Conservation (phyloP, 2,797 vertebrate genomes). For the Ctenosaura bakeri region DNA sequence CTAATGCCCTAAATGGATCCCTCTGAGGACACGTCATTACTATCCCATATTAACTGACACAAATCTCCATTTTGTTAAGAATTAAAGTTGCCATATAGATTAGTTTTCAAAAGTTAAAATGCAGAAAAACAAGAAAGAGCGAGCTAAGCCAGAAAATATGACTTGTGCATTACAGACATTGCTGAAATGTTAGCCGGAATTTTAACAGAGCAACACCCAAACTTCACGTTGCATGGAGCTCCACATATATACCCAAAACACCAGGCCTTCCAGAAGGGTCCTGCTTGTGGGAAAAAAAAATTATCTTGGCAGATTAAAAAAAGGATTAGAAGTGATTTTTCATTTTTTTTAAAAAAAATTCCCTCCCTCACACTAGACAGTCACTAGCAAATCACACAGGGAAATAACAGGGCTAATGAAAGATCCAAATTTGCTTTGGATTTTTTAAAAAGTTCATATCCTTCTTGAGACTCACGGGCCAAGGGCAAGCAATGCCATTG, state of each 20-base stretch:
- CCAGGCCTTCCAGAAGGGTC: background rate
- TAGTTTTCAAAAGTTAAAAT: slow-evolving; percentile 41
- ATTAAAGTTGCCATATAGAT: slow-evolving; percentile 47
- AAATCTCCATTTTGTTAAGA: slow-evolving; percentile 47
- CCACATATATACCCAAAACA: background rate
- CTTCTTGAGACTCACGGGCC: background rate
- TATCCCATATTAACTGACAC: slow-evolving; percentile 38
- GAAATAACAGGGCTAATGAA: background rate
- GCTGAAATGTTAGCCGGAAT: slow-evolving; percentile 19
- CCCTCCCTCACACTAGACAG: background rate
- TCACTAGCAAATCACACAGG: slow-evolving; percentile 5
- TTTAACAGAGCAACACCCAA: background rate
- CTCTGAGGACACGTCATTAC: slow-evolving; percentile 35
- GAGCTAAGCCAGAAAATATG: slow-evolving; percentile 41
- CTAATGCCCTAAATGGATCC: slow-evolving; percentile 48
- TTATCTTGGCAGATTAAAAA: background rate
- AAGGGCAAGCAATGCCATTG: slow-evolving; percentile 2
- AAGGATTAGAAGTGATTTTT: background rate
- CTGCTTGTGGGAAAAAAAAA: background rate
- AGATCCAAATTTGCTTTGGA: background rate
- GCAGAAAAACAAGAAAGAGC: slow-evolving; percentile 24
- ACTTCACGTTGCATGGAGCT: background rate
- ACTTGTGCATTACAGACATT: slow-evolving; percentile 1
- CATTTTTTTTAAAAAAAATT: background rate
- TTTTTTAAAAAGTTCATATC: background rate